Conservation (phyloP, 2,113 vertebrate genomes). For the Seriola aureovittata region DNA sequence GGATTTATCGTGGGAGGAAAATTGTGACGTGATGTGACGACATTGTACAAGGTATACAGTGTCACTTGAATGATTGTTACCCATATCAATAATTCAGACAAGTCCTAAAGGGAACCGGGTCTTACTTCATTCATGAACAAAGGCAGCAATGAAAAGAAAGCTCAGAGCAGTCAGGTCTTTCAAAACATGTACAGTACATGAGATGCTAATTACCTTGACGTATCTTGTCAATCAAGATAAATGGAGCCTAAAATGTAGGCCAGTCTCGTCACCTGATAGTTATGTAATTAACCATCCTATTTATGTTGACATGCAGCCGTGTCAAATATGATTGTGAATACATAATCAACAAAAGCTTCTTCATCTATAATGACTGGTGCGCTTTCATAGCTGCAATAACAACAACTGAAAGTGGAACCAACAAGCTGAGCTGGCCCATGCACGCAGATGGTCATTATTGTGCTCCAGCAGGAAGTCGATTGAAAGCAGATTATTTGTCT, state of each 20-base stretch:
- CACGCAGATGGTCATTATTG: neutral
- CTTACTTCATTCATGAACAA: conserved; percentile 67
- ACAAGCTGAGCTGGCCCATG: neutral
- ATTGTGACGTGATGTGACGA: conserved; percentile 45
- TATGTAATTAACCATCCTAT: conserved; percentile 12
- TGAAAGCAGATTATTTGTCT: too few relatives aligned
- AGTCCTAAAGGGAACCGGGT: conserved; percentile 58
- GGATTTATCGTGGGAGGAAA: conserved; percentile 39
- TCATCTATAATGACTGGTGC: neutral
- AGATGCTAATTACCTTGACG: conserved; percentile 53
- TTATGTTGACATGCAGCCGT: neutral
- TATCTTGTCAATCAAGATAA: conserved; percentile 63
- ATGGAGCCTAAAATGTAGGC: conserved; percentile 44
- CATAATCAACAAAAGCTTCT: conserved; percentile 1
- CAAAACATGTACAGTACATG: conserved; percentile 38
- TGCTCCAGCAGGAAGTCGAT: too few relatives aligned
- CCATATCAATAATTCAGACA: conserved; percentile 78
- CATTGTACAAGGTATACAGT: conserved; percentile 64
- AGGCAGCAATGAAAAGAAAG: conserved; percentile 60
- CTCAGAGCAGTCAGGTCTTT: conserved; percentile 10
- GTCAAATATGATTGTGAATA: neutral
- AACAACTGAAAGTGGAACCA: neutral
- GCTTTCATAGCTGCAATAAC: conserved; percentile 1
- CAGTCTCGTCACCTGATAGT: conserved; percentile 31
- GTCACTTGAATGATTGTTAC: conserved; percentile 73